Evolutionary conservation across 2,113 vertebrate genomes (phyloP).

Genomic region (Eleginops maclovinus): DNA sequence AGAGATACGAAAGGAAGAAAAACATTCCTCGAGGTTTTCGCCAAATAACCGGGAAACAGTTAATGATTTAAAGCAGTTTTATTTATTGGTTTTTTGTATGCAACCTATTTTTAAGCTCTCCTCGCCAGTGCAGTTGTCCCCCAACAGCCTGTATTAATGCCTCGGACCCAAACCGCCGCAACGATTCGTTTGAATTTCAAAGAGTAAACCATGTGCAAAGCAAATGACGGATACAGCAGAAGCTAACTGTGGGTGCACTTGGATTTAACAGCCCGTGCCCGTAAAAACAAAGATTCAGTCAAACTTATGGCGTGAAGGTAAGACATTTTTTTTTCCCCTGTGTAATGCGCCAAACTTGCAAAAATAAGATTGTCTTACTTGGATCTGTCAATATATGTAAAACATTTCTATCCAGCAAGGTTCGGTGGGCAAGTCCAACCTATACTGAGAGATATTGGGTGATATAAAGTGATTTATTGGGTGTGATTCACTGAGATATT

Average conservation of each 20-base stretch:
- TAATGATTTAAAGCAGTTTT: conserved; percentile 1
- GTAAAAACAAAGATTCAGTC: conserved; percentile 69
- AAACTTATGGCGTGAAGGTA: conserved; percentile 87
- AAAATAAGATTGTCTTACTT: not conserved
- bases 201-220: conserved; percentile 64
- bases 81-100: not conserved
- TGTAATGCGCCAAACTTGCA: conserved; percentile 32
- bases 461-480: conserved; percentile 32
- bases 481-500: not conserved
- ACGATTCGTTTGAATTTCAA: conserved; percentile 25
- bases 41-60: not conserved
- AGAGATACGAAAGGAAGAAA: conserved; percentile 6
- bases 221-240: conserved; percentile 53
- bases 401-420: not conserved
- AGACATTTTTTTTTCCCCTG: conserved; percentile 22
- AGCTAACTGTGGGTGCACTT: conserved; percentile 64
- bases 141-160: conserved; percentile 39
- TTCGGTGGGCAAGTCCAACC: not conserved
- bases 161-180: conserved; percentile 39
- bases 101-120: not conserved
- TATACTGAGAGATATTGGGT: not conserved
- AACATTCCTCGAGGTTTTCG: not conserved
- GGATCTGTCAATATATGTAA: not conserved
- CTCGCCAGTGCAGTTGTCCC: not conserved
- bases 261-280: conserved; percentile 73